Conservation (phyloP, 2,888 invertebrate species). For the Phania funesta region DNA sequence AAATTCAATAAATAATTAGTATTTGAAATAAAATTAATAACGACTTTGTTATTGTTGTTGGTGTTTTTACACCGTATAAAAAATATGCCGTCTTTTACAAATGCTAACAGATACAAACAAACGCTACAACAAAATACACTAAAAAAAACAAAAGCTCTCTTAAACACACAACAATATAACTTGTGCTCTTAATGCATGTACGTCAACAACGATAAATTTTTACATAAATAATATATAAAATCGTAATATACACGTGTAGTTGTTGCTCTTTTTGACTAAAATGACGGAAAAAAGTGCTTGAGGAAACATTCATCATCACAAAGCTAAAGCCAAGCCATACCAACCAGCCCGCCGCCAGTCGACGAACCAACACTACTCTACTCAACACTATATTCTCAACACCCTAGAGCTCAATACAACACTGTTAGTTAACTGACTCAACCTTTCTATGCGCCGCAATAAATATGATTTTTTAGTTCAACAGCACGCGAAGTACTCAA, state of each 20-base stretch:
- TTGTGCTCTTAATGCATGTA: not conserved
- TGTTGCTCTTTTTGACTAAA: slow-evolving; percentile 45
- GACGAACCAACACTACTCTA: slow-evolving; percentile 24
- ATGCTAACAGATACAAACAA: too few relatives aligned
- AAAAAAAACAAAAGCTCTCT: slow-evolving; percentile 35
- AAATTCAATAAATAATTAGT: slow-evolving; percentile 39
- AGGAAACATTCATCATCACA: slow-evolving; percentile 52
- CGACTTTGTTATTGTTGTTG: slow-evolving; percentile 2
- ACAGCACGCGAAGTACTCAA: slow-evolving; percentile 66
- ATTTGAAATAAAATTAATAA: slow-evolving; percentile 25
- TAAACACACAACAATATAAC: slow-evolving; percentile 17
- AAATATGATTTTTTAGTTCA: slow-evolving; percentile 65
- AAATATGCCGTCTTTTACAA: slow-evolving; percentile 29
- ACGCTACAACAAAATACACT: not conserved
- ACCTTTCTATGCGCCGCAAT: slow-evolving; percentile 62
- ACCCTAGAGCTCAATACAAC: slow-evolving; percentile 39
- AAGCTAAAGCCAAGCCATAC: slow-evolving; percentile 41
- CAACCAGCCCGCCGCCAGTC: slow-evolving; percentile 18
- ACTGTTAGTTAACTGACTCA: slow-evolving; percentile 50
- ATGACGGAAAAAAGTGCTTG: slow-evolving; percentile 49
- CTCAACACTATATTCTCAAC: slow-evolving; percentile 30
- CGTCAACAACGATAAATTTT: slow-evolving; percentile 19
- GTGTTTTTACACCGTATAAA: slow-evolving; percentile 4
- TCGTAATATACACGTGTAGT: slow-evolving; percentile 30
- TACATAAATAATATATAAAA: slow-evolving; percentile 43